Base-by-base conservation (phyloP, 2,888 invertebrate species). In the Digitonthophagus gazella region DNA sequence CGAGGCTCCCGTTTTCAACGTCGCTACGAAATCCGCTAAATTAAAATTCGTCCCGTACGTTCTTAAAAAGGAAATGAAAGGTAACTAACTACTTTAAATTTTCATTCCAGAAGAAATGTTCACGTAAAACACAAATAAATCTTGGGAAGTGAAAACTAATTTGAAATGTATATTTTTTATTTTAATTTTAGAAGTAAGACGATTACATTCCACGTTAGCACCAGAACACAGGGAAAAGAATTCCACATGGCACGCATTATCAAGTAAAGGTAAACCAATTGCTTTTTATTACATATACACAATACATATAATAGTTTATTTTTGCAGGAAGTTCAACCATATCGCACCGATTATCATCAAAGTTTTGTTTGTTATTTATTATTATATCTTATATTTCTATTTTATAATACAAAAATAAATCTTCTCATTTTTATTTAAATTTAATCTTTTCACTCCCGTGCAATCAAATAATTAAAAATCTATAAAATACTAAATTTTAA, bases 1-100 rank as follows among this genome's bases (percentile, higher is more conserved):
- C 5, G 81, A 81, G 66, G 76, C 74, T 0, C 80, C 80, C 3
- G 71, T 70, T n/a, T 79, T 79, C 68, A 72, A 74, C 61, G 74
- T 72, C 0, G 75, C 72, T 1, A 72, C 72, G 0, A 68, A 72
- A 67, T 68, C 71, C 1, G 72, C 71, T 6, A 69, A 71, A 15
- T 68, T 78, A 64, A 72, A 68, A 56, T 71, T 77, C 11, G 70
- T 74, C 14, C 58, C 66, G 28, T 44, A 44, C 28, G 28, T 44
- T 11, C 11, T 20, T 22, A 15, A 56, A 11, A 54, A 61, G 18
- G 19, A 66, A 68, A 69, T 20, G 18, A 67, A 15, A 14, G 67
- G 67, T 67, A 22, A 20, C n/a, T n/a, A n/a, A n/a, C n/a, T n/a
- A n/a, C n/a, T n/a, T n/a, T n/a, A n/a, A n/a, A n/a, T n/a, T n/a